Conservation (phyloP, 2,888 invertebrate species). For the Parelbella ahira region DNA sequence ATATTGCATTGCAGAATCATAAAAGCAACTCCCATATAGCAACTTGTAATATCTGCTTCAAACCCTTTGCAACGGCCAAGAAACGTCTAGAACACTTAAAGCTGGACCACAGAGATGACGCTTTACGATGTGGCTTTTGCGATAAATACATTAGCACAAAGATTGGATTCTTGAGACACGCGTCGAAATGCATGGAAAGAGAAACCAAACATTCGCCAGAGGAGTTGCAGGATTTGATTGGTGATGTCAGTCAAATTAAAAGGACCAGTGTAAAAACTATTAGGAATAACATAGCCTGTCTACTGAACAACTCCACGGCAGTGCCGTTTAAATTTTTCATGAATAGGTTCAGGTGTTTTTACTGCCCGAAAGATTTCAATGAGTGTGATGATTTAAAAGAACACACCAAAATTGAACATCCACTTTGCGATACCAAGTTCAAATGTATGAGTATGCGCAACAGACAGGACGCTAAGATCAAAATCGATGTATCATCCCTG, state of each 20-base stretch:
- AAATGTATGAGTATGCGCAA: conserved; percentile 36
- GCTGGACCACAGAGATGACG: conserved; percentile 43
- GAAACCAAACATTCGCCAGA: conserved; percentile 28
- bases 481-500: conserved; percentile 38
- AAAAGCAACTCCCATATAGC: conserved; percentile 50
- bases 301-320: conserved; percentile 40
- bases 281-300: conserved; percentile 38
- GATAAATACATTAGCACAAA: conserved; percentile 48
- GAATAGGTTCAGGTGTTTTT: conserved; percentile 44
- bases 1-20: conserved; percentile 45
- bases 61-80: conserved; percentile 45
- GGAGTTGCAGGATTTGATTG: conserved; percentile 31
- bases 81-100: conserved; percentile 57
- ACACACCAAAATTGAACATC: conserved; percentile 34
- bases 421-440: conserved; percentile 33
- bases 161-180: conserved; percentile 52
- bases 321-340: conserved; percentile 46
- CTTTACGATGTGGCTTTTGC: conserved; percentile 53
- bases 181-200: conserved; percentile 32
- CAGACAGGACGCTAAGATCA: conserved; percentile 34
- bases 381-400: conserved; percentile 36
- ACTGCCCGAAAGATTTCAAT: conserved; percentile 39
- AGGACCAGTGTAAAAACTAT: conserved; percentile 45
- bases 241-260: conserved; percentile 27
- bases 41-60: conserved; percentile 57